phyloP scores from a whole-genome alignment of 2,797 vertebrate species.

The Microctenopoma lineatum region DNA sequence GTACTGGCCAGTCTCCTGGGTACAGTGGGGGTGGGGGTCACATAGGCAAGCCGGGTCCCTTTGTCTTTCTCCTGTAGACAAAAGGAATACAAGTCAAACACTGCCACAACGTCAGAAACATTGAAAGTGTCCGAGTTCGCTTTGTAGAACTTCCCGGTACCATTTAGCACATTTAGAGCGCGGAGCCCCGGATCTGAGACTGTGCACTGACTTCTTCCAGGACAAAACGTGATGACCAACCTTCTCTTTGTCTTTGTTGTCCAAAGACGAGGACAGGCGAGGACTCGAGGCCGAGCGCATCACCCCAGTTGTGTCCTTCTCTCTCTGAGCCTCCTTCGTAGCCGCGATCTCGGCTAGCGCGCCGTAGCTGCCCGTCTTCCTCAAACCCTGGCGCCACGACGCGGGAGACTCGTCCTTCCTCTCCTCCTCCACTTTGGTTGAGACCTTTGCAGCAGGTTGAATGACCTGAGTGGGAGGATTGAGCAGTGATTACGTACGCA shows the following conservation, averaged over 20 bases:
- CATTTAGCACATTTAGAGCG: background rate
- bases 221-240: conserved; percentile 42
- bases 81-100: background rate
- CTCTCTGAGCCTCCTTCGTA: conserved; percentile 95
- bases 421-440: conserved; percentile 92
- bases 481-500: background rate
- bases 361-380: conserved; percentile 98
- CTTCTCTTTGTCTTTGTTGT: conserved; percentile 94
- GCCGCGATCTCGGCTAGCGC: conserved; percentile 97
- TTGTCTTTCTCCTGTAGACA: conserved; percentile 93
- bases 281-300: conserved; percentile 99
- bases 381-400: conserved; percentile 93
- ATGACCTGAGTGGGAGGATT: conserved; percentile 35
- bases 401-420: conserved; percentile 97
- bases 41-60: conserved; percentile 92
- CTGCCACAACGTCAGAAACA: background rate
- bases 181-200: background rate
- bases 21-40: conserved; percentile 95
- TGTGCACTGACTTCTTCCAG: too few species aligned
- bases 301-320: conserved; percentile 93
- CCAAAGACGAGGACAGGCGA: conserved; percentile 93
- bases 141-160: background rate
- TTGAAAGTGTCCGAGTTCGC: background rate
- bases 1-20: conserved; percentile 94
- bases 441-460: conserved; percentile 85